Conservation (phyloP, 2,113 vertebrate species). For the Lycaon pictus region DNA sequence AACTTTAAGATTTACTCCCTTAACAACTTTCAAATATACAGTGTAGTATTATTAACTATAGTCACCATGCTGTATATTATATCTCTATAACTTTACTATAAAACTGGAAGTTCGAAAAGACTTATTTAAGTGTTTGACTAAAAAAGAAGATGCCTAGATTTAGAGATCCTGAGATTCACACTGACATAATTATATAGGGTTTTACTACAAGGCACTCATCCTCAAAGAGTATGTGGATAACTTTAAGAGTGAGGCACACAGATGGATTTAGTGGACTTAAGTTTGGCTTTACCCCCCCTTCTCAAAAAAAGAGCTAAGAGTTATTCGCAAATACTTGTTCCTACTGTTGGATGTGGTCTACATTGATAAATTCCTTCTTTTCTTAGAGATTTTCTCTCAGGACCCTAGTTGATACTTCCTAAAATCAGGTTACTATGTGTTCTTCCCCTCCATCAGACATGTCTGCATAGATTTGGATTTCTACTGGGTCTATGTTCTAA, state of each 20-base stretch:
- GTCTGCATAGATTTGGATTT: neutral
- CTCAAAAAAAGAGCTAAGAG: neutral
- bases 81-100: neutral
- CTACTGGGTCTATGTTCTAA: neutral
- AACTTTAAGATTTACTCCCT: neutral
- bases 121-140: neutral
- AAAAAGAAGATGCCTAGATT: neutral
- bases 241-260: neutral
- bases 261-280: neutral
- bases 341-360: neutral
- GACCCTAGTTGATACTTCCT: neutral
- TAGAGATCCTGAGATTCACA: neutral
- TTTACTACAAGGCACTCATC: neutral
- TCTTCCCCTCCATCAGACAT: neutral
- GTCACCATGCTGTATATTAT: neutral
- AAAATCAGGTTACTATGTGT: neutral
- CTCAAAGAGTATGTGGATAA: neutral
- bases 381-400: neutral
- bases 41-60: neutral
- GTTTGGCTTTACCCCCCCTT: neutral
- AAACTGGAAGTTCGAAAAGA: neutral
- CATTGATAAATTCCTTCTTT: neutral
- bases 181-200: neutral
- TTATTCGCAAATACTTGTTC: neutral
- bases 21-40: neutral